phyloP scores from a whole-genome alignment of 2,797 vertebrate genomes.

The Poeciliopsis presidionis region DNA sequence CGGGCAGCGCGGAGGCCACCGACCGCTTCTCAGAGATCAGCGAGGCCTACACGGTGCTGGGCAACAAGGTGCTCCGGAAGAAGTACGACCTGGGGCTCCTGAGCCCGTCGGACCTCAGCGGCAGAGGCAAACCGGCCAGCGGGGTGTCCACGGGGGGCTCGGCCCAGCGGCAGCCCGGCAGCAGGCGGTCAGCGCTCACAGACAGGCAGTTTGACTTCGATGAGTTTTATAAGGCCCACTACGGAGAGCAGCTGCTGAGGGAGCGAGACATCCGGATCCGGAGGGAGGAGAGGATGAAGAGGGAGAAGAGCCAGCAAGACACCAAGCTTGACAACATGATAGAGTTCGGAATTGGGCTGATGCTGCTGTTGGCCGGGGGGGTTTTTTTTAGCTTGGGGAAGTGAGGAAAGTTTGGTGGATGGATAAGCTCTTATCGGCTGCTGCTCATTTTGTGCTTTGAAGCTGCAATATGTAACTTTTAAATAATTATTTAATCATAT shows the following conservation, averaged over 20 bases:
- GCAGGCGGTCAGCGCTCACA: neutral
- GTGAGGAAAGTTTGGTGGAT: conserved; percentile 4
- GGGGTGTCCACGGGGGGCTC: conserved; percentile 27
- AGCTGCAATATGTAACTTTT: no score
- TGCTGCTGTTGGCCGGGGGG: conserved; percentile 36
- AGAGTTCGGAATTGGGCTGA: conserved; percentile 33
- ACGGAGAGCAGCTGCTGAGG: conserved; percentile 87
- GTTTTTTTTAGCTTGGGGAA: conserved; percentile 38
- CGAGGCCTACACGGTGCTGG: conserved; percentile 90
- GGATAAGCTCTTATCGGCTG: neutral
- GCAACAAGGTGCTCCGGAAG: conserved; percentile 83
- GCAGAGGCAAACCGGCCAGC: conserved; percentile 52
- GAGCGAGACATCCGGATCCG: conserved; percentile 65
- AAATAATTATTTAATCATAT: no score
- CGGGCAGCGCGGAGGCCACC: conserved; percentile 82
- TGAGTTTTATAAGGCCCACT: conserved; percentile 87
- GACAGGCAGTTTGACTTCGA: conserved; percentile 84
- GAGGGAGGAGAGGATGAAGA: conserved; percentile 64
- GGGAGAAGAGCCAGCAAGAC: neutral
- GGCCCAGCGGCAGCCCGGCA: neutral
- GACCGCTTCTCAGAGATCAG: conserved; percentile 84
- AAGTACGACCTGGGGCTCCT: conserved; percentile 90
- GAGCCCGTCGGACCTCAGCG: conserved; percentile 74
- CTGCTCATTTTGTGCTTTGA: neutral
- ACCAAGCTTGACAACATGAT: conserved; percentile 6